Evolutionary conservation across 2,797 vertebrate genomes (phyloP), one percentile per base, ranked within the genome.

Genomic region (Propithecus perrieri): DNA sequence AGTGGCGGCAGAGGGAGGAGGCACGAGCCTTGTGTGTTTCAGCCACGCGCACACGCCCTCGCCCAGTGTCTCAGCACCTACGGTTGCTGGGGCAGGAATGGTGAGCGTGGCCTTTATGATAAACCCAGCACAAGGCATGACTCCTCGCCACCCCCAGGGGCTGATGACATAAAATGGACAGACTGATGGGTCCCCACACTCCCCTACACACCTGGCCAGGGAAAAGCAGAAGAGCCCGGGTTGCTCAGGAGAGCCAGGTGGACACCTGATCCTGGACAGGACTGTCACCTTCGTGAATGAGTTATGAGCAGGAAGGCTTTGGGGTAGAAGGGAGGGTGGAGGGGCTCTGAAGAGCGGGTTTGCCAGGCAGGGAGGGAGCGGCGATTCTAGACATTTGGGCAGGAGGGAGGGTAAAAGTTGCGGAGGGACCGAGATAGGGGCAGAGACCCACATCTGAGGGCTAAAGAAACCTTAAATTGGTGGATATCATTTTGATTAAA

Each of bases 31-130:
- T 33, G 22, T 30, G 55, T 4, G 7, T 72, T 22, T 63, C 26
- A 1, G 14, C 46, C 11, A 15, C 43, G 10, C 11, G 8, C 1
- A 7, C 35, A 14, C 6, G 5, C 48, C 20, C 24, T 67, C 30
- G 2, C n/a, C 24, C 35, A 1, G 6, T 0, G 33, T 59, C 59
- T 53, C 20, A 10, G 78, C 4, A n/a, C 22, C 55, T 14, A 33
- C 22, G 30, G 12, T 3, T 10, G n/a, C 59, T 5, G 6, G 12
- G 1, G 12, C 35, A 18, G 81, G n/a, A 41, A 67, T 0, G 59
- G 0, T 1, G 65, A 26, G 57, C 12, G 0, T 22, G 50, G 46
- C 28, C 22, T 84, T 85, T 26, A 1, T 11, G 2, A 13, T 1
- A 35, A 71, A 50, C 35, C 4, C 20, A 14, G 12, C 13, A 20